phyloP scores from a whole-genome alignment of 2,113 vertebrate species.

The Cichladusa arquata region DNA sequence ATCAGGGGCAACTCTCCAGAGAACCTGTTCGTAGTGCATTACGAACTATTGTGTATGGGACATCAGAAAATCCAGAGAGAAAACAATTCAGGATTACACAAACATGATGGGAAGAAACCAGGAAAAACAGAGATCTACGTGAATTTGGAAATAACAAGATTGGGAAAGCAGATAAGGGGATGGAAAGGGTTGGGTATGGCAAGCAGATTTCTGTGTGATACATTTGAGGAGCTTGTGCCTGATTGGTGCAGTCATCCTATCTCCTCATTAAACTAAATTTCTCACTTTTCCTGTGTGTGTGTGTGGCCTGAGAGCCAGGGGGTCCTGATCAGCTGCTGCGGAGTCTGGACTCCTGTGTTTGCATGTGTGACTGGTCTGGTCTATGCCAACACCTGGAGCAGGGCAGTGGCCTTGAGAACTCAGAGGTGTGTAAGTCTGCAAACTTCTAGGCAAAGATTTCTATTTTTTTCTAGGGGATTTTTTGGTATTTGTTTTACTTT shows the following conservation, averaged over 20 bases:
- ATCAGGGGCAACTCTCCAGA: background rate
- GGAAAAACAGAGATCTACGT: background rate
- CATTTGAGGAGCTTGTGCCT: background rate
- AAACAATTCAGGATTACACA: background rate
- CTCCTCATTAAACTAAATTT: background rate
- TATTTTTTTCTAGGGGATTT: background rate
- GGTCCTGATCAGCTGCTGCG: background rate
- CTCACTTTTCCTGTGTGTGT: background rate
- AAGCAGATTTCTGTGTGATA: background rate
- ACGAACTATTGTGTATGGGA: background rate
- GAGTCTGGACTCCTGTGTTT: background rate
- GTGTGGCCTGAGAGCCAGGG: background rate
- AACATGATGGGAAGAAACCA: background rate
- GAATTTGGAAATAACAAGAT: background rate
- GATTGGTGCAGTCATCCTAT: background rate
- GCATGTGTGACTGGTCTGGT: rapidly evolving
- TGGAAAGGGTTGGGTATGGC: background rate
- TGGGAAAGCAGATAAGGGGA: background rate
- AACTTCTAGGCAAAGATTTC: background rate
- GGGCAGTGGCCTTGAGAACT: background rate
- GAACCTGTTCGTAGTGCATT: background rate
- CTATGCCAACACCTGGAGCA: background rate
- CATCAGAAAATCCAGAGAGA: background rate
- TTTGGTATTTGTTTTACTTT: background rate
- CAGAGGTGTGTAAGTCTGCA: background rate